Base-by-base conservation (phyloP, 1,140 invertebrate genomes). In the Heliothis subflexa region DNA sequence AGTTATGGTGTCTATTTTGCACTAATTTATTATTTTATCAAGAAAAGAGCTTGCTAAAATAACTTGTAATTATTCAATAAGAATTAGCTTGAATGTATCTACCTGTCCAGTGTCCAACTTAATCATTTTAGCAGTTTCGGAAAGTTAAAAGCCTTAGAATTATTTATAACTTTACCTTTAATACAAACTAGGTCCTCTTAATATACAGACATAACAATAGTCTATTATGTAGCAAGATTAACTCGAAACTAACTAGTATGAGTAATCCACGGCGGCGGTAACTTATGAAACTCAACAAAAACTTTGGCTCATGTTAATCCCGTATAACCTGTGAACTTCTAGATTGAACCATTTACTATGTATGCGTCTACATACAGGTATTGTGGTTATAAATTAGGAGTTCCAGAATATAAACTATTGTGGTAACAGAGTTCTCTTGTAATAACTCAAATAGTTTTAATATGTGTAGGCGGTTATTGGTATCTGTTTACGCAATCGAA, bases 221-320 rank as follows among this genome's bases (percentile, higher is more conserved):
- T 14, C 10, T 28, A 33, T 25, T 62, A 62, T 45, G 33, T 45
- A 64, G 45, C 18, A 14, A 14, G 47, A 21, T 50, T 5, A 47
- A 68, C 10, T 49, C 25, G 12, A 68, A 13, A 14, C 45, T 49
- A 68, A 21, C n/a, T 50, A 49, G 45, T 25, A 50, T 49, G 64
- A n/a, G 40, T 68, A 11, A 64, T 50, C 64, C 64, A 10, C 10
- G 1, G 64, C 45, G 40, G n/a, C 45, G 64, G 16, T 16, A 49
- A 68, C 45, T 68, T 68, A 50, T 50, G 40, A 68, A 66, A 25
- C 40, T 66, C 47, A 47, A 61, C 57, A 61, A 68, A 66, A 68
- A 68, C 64, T 68, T 61, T 68, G 49, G 33, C n/a, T 40, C 61
- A 16, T 11, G n/a, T 18, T 64, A 64, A 64, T 64, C 61, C n/a